Percentiles rank a stretch among this genome's conserved stretches.
Evolutionary conservation across 2,113 vertebrate species (phyloP).

Genomic region (Perccottus glenii): DNA sequence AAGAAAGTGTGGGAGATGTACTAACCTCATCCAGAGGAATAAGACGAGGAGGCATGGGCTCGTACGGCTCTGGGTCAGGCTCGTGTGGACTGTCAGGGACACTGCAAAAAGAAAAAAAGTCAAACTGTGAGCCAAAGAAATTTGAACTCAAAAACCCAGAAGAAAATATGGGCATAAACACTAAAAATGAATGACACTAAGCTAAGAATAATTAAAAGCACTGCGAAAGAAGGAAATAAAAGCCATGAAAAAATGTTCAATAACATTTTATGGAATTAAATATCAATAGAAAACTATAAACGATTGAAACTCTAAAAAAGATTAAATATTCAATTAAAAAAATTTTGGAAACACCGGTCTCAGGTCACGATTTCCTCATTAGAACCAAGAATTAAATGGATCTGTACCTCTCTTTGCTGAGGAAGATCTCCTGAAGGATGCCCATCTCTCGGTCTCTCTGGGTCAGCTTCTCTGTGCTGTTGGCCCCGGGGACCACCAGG

Average conservation of each 20-base stretch:
- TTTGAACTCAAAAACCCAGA: no score
- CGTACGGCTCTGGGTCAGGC: slow-evolving; percentile 90
- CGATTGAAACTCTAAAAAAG: no score
- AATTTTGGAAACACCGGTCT: no score
- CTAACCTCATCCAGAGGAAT: slow-evolving; percentile 91
- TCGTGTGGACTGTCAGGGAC: slow-evolving; percentile 87
- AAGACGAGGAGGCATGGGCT: slow-evolving; percentile 87
- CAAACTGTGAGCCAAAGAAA: not conserved
- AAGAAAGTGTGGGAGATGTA: not conserved
- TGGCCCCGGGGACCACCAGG: slow-evolving; percentile 82
- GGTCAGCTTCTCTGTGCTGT: slow-evolving; percentile 87
- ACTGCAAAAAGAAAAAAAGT: slow-evolving; percentile 35
- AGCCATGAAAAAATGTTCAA: no score
- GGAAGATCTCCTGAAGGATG: slow-evolving; percentile 94
- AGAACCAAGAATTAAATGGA: not conserved
- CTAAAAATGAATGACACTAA: no score
- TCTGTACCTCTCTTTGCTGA: slow-evolving; percentile 91
- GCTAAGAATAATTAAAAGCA: no score
- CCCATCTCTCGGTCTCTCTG: slow-evolving; percentile 93
- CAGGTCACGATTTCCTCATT: no score
- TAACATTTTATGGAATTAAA: no score
- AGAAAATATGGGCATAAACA: no score
- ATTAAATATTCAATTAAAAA: no score
- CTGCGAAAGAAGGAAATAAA: no score
- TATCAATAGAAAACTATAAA: no score